Base-by-base conservation (phyloP, 2,113 vertebrate species). In the Chitala chitala region DNA sequence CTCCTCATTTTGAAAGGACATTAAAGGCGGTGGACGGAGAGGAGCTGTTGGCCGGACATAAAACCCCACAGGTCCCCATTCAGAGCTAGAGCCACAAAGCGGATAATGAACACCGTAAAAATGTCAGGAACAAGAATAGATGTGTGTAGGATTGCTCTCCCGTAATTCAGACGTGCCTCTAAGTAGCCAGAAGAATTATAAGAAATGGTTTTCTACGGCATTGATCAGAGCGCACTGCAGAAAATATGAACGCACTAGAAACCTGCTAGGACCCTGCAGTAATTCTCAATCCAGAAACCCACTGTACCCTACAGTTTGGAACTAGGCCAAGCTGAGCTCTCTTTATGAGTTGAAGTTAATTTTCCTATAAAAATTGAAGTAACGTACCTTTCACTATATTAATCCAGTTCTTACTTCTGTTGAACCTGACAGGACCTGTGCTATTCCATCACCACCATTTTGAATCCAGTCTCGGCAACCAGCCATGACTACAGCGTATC, bases 61-160 rank as follows among this genome's bases (percentile, higher is more conserved):
- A 94, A 93, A 93, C 90, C 90, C 90, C 89, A 89, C 91, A 86
- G 74, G 88, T 86, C 89, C 92, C 90, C 91, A 89, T 92, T 89
- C 91, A 96, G 92, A 91, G 93, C 92, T 89, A 91, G 88, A 88
- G 91, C 91, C 94, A 93, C 94, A 95, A 93, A 93, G 93, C 92
- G 94, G 95, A 96, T 96, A 97, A 98, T 98, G 94, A 98, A 94
- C 92, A 94, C 90, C 94, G 94, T 98, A 98, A 99, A 98, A 92
- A 94, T 81, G 94, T 98, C 95, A 94, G 86, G 92, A 72, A 92
- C 90, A 93, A 95, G 94, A 94, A 97, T 95, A 92, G 94, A 96
- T 94, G 94, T 89, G 91, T 89, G 93, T 93, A 88, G 89, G 91
- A 93, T 94, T 93, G 92, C 80, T 92, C 91, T 85, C 89, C 92